phyloP scores from a whole-genome alignment of 2,888 invertebrate species.

The Cheilosia urbana region DNA sequence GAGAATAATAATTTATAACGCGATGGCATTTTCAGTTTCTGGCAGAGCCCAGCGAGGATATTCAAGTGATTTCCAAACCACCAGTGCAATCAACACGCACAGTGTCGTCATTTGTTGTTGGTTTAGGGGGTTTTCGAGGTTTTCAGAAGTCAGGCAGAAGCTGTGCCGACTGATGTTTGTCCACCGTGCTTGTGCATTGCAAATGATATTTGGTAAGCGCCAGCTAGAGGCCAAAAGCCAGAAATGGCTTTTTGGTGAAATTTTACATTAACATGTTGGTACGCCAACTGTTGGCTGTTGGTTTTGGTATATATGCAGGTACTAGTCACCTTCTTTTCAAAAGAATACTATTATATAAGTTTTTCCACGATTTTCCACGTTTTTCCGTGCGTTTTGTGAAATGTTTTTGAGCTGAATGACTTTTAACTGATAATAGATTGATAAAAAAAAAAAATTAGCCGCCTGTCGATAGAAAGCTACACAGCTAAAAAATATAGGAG shows the following conservation, averaged over 20 bases:
- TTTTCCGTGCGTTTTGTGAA: too few relatives aligned
- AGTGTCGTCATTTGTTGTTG: conserved; percentile 7
- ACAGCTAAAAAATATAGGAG: too few relatives aligned
- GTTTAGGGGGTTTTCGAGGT: conserved; percentile 12
- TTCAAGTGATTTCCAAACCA: conserved; percentile 16
- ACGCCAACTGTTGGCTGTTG: not conserved
- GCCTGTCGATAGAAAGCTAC: too few relatives aligned
- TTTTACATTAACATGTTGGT: not conserved
- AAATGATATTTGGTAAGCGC: not conserved
- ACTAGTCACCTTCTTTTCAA: too few relatives aligned
- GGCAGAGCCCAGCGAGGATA: not conserved
- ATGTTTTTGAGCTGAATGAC: too few relatives aligned
- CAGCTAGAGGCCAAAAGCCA: not conserved
- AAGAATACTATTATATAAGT: too few relatives aligned
- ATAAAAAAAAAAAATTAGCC: too few relatives aligned
- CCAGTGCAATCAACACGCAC: conserved; percentile 16
- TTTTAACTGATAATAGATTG: too few relatives aligned
- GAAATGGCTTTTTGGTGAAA: not conserved
- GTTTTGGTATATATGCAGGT: too few relatives aligned
- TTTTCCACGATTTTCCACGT: too few relatives aligned
- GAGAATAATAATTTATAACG: conserved; percentile 28
- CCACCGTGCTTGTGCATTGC: not conserved
- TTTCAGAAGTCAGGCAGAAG: not conserved
- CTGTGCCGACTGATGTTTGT: not conserved
- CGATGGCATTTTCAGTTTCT: not conserved